Evolutionary conservation across 1,140 invertebrate genomes (phyloP), one percentile per base, ranked within the genome.

Genomic region (Diachasmimorpha longicaudata): DNA sequence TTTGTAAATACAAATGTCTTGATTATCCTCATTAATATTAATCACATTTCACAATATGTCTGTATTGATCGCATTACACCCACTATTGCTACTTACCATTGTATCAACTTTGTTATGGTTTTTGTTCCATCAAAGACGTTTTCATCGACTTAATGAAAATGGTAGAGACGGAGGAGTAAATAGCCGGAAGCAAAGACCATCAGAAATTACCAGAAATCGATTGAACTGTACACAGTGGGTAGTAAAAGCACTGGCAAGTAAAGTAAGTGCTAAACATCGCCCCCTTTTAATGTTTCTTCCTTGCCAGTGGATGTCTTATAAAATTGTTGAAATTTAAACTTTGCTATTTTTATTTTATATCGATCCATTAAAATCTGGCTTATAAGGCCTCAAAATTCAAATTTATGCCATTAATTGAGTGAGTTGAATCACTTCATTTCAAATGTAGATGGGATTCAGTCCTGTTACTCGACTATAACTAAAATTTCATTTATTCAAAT

Each of bases 191-290:
- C 23, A 63, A 25, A 63, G 19, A 63, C 23, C 21, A 31, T 63
- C 58, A 74, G 21, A 76, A 79, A 79, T 81, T 79, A 80, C 76
- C 69, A 79, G 79, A 81, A 81, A 82, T 84, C 77, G 75, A 80
- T 82, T 37, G 77, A 48, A 66, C 25, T 46, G 39, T 16, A 66
- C 70, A 72, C 76, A 76, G 77, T 76, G 58, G 75, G 81, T 74
- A 83, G 77, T 83, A 82, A 83, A 82, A 83, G 82, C 82, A 80
- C 73, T 68, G 16, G 9, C 76, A 55, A 73, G 78, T 82, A 79
- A 75, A 19, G 69, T 76, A 82, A 83, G 82, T 82, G 82, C 78
- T 67, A 82, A 83, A 81, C 74, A 79, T 16, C 10, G 77, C 79
- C 31, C 14, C 70, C 46, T 37, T n/a, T 19, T 31, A 55, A 72